Evolutionary conservation across 2,888 invertebrate genomes (phyloP), one percentile per base, ranked within the genome.

Genomic region (Mythimna albipuncta): DNA sequence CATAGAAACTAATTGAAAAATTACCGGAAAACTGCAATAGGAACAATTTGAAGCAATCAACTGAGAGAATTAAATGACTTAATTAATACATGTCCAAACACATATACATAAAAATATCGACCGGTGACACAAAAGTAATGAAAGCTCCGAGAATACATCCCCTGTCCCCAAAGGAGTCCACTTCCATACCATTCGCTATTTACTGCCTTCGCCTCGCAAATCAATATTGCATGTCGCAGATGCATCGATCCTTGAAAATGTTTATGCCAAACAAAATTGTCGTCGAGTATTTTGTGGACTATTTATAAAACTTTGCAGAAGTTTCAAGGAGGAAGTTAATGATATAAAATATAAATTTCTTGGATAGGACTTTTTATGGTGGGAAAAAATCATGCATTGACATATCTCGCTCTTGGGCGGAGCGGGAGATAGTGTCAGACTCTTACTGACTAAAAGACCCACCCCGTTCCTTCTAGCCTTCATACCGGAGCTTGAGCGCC

Each of bases 221-320:
- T 95, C 95, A 94, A 95, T 94, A 94, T 89, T 87, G 90, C 89
- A 89, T 89, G 91, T 91, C 91, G 91, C 92, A 91, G 92, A 91
- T 92, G 94, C 91, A 91, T 85, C 82, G 89, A 88, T 82, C 82
- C 86, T 85, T 85, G 84, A 85, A 87, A 90, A 89, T 88, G 91
- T 90, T 87, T 86, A 86, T 87, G 81, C 77, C 83, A 87, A 90
- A 90, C 87, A 85, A 88, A 90, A 87, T 89, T 87, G 80, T 72
- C 79, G 74, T 68, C 54, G 55, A 75, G 58, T 58, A 79, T 75
- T 79, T 72, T 64, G 44, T 70, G 58, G 50, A 68, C 71, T 73
- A 69, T 79, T 80, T 83, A 67, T 78, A 54, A 82, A 82, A 82
- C 10, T 61, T 63, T 57, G 19, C 6, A 19, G 32, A 74, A 64